phyloP scores from a whole-genome alignment of 1,140 invertebrate species.

The Cotesia vestalis region DNA sequence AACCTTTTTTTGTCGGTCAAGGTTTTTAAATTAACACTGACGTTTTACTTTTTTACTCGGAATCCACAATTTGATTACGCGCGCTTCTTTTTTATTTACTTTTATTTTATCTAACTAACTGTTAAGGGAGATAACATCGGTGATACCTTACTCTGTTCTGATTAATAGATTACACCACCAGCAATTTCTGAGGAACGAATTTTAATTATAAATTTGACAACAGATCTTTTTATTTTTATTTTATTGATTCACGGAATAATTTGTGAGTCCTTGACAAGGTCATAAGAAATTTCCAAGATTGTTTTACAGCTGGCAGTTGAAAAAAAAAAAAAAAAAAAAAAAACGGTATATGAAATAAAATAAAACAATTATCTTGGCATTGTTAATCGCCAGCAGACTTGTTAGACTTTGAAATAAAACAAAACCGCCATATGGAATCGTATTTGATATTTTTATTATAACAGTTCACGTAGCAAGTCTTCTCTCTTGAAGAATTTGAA shows the following conservation, averaged over 20 bases:
- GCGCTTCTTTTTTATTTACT: not conserved
- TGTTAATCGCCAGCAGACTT: conserved; percentile 7
- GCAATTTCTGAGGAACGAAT: too few relatives aligned
- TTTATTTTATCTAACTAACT: not conserved
- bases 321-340: not conserved
- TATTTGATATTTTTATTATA: too few relatives aligned
- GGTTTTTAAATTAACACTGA: conserved; percentile 7
- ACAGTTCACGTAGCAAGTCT: not conserved
- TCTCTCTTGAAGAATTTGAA: too few relatives aligned
- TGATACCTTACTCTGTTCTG: not conserved
- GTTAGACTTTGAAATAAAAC: not conserved
- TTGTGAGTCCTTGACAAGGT: conserved; percentile 22
- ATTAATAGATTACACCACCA: too few relatives aligned
- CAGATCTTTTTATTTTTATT: too few relatives aligned
- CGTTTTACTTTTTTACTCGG: not conserved
- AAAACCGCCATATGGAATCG: not conserved
- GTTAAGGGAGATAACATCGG: conserved; percentile 2
- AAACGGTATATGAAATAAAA: not conserved
- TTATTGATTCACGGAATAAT: conserved; percentile 22
- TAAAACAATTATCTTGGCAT: conserved; percentile 19
- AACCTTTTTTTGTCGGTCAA: conserved; percentile 15
- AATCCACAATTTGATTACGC: not conserved
- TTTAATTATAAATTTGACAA: too few relatives aligned
- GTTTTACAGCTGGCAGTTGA: not conserved
- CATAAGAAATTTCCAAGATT: conserved; percentile 13